Evolutionary conservation across 2,797 vertebrate species (phyloP).

Genomic region (Choloepus didactylus): DNA sequence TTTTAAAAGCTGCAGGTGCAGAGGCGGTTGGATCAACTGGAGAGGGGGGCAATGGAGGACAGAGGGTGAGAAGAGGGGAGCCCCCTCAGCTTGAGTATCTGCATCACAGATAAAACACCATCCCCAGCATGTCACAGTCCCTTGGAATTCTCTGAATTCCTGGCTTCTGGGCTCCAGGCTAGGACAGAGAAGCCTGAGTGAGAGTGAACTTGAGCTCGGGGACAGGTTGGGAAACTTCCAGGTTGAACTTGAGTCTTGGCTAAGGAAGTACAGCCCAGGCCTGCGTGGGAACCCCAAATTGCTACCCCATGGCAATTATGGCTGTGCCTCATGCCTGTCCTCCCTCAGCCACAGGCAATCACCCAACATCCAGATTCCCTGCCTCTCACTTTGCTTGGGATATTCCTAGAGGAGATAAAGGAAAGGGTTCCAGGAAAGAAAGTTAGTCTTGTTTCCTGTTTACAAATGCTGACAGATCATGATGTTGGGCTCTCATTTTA

Average conservation of each 20-base stretch:
- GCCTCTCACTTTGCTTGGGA: background rate
- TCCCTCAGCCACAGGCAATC: background rate
- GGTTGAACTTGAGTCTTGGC: background rate
- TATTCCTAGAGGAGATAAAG: background rate
- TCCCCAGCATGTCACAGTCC: background rate
- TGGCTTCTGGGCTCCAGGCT: background rate
- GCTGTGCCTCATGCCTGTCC: background rate
- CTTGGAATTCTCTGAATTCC: background rate
- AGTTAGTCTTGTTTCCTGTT: background rate
- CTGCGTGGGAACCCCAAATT: background rate
- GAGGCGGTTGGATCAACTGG: background rate
- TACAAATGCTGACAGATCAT: background rate
- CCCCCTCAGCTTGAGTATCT: background rate
- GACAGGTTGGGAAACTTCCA: background rate
- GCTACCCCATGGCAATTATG: no score
- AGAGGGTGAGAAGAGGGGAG: background rate
- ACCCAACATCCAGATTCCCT: background rate
- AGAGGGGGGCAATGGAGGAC: fast-evolving
- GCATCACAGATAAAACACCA: background rate
- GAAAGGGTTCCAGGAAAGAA: background rate
- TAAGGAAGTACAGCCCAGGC: background rate
- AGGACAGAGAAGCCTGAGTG: background rate
- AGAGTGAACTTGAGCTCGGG: background rate
- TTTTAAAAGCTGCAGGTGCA: background rate
- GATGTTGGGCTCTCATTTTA: background rate